Base-by-base conservation (phyloP, 2,113 vertebrate genomes). In the Melozone crissalis region DNA sequence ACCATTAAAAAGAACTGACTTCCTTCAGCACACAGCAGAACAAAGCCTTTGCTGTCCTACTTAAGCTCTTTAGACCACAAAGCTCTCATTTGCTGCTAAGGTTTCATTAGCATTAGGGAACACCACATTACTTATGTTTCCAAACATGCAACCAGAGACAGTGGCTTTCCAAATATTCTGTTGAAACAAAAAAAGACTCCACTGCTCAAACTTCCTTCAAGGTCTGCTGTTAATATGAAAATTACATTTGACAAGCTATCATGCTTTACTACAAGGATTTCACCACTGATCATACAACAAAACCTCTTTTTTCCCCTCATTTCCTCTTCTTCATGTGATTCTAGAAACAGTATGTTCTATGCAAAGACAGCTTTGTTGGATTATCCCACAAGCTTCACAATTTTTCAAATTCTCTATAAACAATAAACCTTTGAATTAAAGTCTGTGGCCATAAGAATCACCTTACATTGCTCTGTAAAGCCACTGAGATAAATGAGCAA, bases 41-140 rank as follows among this genome's bases (percentile, higher is more conserved):
- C 92, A 98, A 97, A 97, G 95, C 90, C 90, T 95, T 74, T 95
- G 87, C 90, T 98, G 97, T 97, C 97, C 97, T 96, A 96, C 84
- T 97, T 97, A 87, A 87, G 63, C 75, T 95, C 94, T 87, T 91
- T 72, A 79, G 47, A 82, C 74, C 95, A 94, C 94, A 81, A 69
- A 92, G 92, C 87, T 87, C 79, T 94, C 86, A 83, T 81, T 95
- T 85, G 91, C 94, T 94, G 93, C 93, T 94, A 93, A 93, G 54
- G 71, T 95, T 97, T 92, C 90, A 96, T 93, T 82, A 95, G 68
- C 90, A 94, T 78, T 96, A 95, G 19, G 49, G 92, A 97, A 96
- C 89, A 96, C 67, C 69, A 55, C 94, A 67, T 81, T 72, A 87
- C 74, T 92, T 63, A 51, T 62, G 69, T 90, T 96, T 91, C 90